phyloP scores from a whole-genome alignment of 2,113 vertebrate genomes.

The Gopherus evgoodei region DNA sequence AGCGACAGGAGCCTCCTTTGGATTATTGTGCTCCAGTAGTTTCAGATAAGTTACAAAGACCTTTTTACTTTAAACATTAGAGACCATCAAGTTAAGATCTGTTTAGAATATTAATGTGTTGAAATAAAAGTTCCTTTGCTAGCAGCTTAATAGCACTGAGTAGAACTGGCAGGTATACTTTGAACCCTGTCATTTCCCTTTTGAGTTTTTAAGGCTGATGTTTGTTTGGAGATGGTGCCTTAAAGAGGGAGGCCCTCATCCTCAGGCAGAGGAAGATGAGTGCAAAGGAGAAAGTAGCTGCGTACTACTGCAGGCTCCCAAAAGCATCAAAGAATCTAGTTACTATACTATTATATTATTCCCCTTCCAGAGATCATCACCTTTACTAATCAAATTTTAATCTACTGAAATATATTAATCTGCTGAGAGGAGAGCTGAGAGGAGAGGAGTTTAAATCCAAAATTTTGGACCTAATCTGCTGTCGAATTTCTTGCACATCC shows the following conservation, averaged over 20 bases:
- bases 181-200: neutral
- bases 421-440: neutral
- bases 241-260: neutral
- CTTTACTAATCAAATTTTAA: neutral
- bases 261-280: neutral
- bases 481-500: neutral
- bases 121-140: neutral
- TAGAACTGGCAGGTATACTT: neutral
- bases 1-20: slow-evolving; percentile 26
- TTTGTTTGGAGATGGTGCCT: neutral
- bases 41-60: neutral
- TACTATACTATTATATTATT: neutral
- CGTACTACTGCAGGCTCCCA: neutral
- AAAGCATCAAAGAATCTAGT: neutral
- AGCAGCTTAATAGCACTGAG: slow-evolving; percentile 30
- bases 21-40: neutral
- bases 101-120: neutral
- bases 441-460: neutral
- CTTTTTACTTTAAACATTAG: neutral
- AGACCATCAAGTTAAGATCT: neutral
- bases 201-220: neutral
- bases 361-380: neutral
- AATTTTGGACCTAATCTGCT: neutral
- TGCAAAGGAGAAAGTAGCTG: neutral
- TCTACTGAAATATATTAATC: neutral